Conservation (phyloP, 2,797 vertebrate species). For the Carcharodon carcharias region DNA sequence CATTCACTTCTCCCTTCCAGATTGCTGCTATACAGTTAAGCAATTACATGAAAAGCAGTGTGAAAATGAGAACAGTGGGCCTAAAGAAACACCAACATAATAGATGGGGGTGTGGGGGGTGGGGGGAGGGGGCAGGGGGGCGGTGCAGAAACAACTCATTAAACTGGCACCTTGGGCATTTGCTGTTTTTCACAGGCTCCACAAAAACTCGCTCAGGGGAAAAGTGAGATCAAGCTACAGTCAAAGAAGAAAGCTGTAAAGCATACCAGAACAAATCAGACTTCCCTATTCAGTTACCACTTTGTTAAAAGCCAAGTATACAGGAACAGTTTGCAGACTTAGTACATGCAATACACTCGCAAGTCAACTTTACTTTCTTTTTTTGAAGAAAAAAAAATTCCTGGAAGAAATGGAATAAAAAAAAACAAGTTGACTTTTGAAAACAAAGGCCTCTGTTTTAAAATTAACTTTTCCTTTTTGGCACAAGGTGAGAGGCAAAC, state of each 20-base stretch:
- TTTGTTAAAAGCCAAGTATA: neutral
- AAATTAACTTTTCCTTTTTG: neutral
- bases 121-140: too few species aligned
- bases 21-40: neutral
- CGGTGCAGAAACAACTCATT: neutral
- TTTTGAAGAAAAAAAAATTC: neutral
- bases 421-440: neutral
- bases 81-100: neutral
- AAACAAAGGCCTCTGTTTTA: neutral
- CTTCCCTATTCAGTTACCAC: neutral
- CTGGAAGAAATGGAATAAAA: neutral
- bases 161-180: slow-evolving; percentile 19
- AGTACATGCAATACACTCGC: neutral
- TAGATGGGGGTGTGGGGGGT: neutral
- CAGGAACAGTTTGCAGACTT: neutral
- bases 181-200: slow-evolving; percentile 16
- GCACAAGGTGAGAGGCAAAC: neutral
- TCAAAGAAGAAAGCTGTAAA: neutral
- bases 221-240: neutral
- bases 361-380: neutral
- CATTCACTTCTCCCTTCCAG: neutral
- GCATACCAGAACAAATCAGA: slow-evolving; percentile 20
- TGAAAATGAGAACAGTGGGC: neutral
- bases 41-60: neutral
- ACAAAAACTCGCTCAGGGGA: slow-evolving; percentile 26